Percentiles rank a stretch among this genome's conserved stretches.
Conservation (phyloP, 2,888 invertebrate genomes). For the Merodon equestris region DNA sequence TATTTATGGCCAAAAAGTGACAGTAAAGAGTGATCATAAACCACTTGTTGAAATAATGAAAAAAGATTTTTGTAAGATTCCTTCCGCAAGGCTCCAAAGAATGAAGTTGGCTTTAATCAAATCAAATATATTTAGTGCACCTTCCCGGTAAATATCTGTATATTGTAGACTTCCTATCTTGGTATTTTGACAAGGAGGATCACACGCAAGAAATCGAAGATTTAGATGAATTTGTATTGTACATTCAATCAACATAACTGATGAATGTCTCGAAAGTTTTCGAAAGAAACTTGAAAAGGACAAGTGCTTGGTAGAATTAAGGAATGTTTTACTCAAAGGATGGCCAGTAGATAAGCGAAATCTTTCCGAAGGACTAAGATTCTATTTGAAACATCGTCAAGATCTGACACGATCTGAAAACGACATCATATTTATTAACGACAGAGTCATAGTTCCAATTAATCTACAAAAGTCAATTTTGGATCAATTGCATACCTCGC, state of each 20-base stretch:
- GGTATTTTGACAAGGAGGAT: too few relatives aligned
- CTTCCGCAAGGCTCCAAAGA: too few relatives aligned
- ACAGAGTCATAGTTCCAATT: constrained; percentile 67
- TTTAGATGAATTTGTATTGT: constrained; percentile 51
- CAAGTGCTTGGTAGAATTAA: too few relatives aligned
- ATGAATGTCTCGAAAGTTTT: constrained; percentile 42
- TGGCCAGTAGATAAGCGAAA: constrained; percentile 56
- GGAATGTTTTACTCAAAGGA: too few relatives aligned
- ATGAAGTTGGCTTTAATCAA: constrained; percentile 71
- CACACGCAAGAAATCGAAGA: too few relatives aligned
- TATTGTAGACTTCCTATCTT: too few relatives aligned
- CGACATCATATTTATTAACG: constrained; percentile 66
- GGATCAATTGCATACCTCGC: too few relatives aligned
- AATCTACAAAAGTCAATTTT: constrained; percentile 58
- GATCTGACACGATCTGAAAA: constrained; percentile 69
- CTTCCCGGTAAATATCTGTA: constrained; percentile 60
- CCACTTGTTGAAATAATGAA: too few relatives aligned
- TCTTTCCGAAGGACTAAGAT: too few relatives aligned
- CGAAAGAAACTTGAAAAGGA: constrained; percentile 21
- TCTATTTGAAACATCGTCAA: constrained; percentile 70
- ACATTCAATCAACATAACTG: constrained; percentile 58
- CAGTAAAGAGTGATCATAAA: too few relatives aligned
- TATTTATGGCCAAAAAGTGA: too few relatives aligned
- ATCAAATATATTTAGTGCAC: constrained; percentile 52
- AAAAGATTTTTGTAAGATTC: too few relatives aligned